Evolutionary conservation across 1,140 invertebrate species (phyloP).

Genomic region (Cydia pomonella): DNA sequence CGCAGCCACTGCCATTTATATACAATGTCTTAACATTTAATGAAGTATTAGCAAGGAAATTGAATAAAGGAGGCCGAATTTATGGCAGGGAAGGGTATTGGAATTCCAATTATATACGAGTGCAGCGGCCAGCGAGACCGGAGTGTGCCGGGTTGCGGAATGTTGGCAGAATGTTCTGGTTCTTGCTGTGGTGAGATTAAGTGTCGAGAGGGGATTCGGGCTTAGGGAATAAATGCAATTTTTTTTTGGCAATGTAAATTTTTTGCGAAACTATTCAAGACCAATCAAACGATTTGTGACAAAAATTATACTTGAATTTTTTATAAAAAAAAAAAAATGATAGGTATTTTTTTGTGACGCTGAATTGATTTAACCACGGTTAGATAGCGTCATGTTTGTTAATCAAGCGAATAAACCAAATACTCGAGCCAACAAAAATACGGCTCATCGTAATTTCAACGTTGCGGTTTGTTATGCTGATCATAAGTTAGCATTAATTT

Average conservation of each 20-base stretch:
- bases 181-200: background rate
- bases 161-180: background rate
- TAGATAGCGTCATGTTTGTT: no score
- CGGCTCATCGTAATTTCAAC: no score
- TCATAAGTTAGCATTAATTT: no score
- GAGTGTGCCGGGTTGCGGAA: background rate
- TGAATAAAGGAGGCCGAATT: background rate
- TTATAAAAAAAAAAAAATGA: no score
- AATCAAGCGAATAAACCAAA: no score
- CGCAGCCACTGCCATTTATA: background rate
- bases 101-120: conserved; percentile 9
- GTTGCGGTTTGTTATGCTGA: no score
- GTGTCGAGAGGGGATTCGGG: background rate
- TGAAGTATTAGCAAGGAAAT: background rate
- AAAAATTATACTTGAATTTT: no score
- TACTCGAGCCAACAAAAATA: no score
- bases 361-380: no score
- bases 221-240: background rate
- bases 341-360: no score
- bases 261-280: background rate
- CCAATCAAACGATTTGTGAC: no score
- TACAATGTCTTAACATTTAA: background rate
- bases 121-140: background rate
- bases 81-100: conserved; percentile 5
- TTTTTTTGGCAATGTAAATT: background rate